Evolutionary conservation across 2,113 vertebrate genomes (phyloP).

Genomic region (Candoia aspera): DNA sequence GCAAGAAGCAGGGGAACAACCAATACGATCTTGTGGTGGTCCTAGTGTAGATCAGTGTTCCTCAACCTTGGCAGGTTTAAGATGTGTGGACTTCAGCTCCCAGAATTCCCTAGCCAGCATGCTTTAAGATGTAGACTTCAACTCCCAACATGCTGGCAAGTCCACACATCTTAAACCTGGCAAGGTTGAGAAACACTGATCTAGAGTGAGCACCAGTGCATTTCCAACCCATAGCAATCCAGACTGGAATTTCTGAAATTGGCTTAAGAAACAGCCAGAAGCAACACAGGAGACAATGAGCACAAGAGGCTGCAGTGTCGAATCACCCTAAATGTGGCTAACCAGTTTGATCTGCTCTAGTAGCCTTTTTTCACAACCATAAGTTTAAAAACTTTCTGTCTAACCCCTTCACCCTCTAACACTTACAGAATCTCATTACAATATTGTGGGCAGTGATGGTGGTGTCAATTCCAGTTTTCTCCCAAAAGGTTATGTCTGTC

Average conservation of each 20-base stretch:
- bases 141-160: no score
- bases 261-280: not conserved
- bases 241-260: not conserved
- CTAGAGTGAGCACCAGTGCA: not conserved
- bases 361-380: not conserved
- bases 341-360: not conserved
- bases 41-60: not conserved
- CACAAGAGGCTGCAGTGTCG: not conserved
- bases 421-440: not conserved
- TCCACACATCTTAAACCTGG: no score
- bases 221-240: not conserved
- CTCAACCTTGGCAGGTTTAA: no score
- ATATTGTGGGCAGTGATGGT: not conserved
- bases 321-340: not conserved
- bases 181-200: not conserved
- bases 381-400: not conserved
- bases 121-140: no score
- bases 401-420: not conserved
- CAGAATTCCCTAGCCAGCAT: no score
- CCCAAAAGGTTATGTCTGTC: not conserved
- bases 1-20: not conserved
- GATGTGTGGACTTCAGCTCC: no score
- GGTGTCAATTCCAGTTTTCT: not conserved
- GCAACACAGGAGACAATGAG: not conserved
- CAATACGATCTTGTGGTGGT: not conserved